Evolutionary conservation across 2,888 invertebrate species (phyloP).

Genomic region (Dromius quadrimaculatus): DNA sequence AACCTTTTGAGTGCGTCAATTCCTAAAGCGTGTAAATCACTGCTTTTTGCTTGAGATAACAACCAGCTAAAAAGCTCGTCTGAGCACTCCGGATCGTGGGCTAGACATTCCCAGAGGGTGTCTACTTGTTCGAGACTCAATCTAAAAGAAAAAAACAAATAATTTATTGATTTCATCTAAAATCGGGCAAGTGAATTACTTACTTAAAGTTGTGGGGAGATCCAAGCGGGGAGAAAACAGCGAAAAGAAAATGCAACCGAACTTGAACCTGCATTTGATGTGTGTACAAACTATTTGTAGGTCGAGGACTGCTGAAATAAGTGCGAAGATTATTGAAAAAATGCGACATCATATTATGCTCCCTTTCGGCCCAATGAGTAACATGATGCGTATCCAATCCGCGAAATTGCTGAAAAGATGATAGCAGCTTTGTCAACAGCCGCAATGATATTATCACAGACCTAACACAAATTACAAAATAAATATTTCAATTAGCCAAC

Average conservation of each 20-base stretch:
- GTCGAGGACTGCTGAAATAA: slow-evolving; percentile 70
- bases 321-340: slow-evolving; percentile 90
- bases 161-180: background rate
- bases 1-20: slow-evolving; percentile 88
- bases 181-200: slow-evolving; percentile 54
- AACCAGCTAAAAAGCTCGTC: slow-evolving; percentile 96
- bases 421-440: slow-evolving; percentile 88
- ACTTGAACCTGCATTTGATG: slow-evolving; percentile 93
- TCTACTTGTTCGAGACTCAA: slow-evolving; percentile 90
- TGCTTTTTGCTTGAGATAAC: slow-evolving; percentile 90
- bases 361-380: slow-evolving; percentile 93
- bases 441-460: slow-evolving; percentile 92
- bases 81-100: slow-evolving; percentile 85
- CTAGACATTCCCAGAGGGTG: slow-evolving; percentile 91
- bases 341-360: slow-evolving; percentile 92
- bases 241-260: slow-evolving; percentile 90
- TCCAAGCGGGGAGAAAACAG: slow-evolving; percentile 90
- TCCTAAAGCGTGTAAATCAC: slow-evolving; percentile 91
- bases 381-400: slow-evolving; percentile 89
- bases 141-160: slow-evolving; percentile 64
- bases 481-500: slow-evolving; percentile 50
- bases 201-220: slow-evolving; percentile 90
- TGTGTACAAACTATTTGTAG: slow-evolving; percentile 68
- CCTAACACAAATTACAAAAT: slow-evolving; percentile 64
- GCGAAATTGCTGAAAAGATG: slow-evolving; percentile 90